Percentiles rank a stretch among this genome's conserved stretches.
Conservation (phyloP, 2,888 invertebrate genomes). For the Harmothoe impar region DNA sequence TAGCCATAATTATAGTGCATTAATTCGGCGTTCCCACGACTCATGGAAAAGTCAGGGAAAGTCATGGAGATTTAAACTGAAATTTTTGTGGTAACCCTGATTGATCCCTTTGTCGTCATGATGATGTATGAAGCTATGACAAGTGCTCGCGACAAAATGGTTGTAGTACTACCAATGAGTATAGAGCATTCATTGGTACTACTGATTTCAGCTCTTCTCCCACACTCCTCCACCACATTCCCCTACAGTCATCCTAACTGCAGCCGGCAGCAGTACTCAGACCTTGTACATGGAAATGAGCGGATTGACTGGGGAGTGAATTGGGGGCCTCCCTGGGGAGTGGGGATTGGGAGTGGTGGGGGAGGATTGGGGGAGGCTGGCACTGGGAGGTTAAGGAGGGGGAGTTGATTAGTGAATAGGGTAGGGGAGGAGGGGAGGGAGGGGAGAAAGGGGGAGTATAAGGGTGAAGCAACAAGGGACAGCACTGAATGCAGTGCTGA, state of each 20-base stretch:
- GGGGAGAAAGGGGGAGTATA: neutral
- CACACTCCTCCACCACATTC: too few species aligned
- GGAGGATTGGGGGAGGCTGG: neutral
- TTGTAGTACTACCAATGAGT: too few species aligned
- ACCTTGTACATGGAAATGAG: neutral
- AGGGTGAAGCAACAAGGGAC: neutral
- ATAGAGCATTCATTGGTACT: too few species aligned
- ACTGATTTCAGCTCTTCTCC: too few species aligned
- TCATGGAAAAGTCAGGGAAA: too few species aligned
- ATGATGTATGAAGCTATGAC: too few species aligned
- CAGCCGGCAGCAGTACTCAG: neutral
- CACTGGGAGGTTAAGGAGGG: constrained; percentile 7
- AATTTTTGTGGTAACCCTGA: too few species aligned
- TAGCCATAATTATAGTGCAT: too few species aligned
- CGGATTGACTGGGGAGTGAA: constrained; percentile 4
- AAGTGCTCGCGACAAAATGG: too few species aligned
- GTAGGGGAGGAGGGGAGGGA: constrained; percentile 24
- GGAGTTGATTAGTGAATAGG: neutral
- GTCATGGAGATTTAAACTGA: too few species aligned
- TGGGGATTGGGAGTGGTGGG: neutral
- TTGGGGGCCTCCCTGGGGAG: neutral
- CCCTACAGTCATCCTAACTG: neutral
- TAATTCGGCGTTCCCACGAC: too few species aligned
- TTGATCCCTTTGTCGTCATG: too few species aligned
- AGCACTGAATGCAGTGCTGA: neutral